phyloP scores from a whole-genome alignment of 2,888 invertebrate species.

The Eupithecia exiguata region DNA sequence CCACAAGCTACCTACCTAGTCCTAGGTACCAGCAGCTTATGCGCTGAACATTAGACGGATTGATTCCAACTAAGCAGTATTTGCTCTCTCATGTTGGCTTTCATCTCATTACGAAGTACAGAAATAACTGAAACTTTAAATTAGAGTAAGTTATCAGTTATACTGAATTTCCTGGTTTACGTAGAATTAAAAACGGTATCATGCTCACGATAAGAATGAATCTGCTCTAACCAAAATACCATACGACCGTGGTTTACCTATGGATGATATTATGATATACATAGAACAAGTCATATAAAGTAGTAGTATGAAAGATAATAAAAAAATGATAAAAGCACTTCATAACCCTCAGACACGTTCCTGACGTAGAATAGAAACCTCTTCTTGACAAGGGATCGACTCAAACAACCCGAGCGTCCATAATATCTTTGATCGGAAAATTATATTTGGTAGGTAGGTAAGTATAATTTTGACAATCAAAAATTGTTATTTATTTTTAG shows the following conservation, averaged over 20 bases:
- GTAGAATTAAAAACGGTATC: background rate
- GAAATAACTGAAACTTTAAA: background rate
- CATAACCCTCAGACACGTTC: background rate
- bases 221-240: background rate
- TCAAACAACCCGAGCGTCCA: background rate
- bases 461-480: background rate
- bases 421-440: background rate
- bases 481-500: background rate
- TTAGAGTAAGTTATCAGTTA: background rate
- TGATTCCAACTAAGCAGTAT: background rate
- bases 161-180: background rate
- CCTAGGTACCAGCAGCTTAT: background rate
- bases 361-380: background rate
- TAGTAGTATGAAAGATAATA: background rate
- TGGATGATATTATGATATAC: background rate
- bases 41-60: background rate
- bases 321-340: background rate
- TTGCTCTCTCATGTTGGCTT: background rate
- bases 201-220: background rate
- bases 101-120: background rate
- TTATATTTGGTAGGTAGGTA: background rate
- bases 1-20: background rate
- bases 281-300: background rate
- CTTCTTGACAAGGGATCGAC: constrained; percentile 4
- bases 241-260: background rate